Percentiles rank a stretch among this genome's conserved stretches.
Evolutionary conservation across 2,113 vertebrate species (phyloP).

Genomic region (Coryphaenoides rupestris): DNA sequence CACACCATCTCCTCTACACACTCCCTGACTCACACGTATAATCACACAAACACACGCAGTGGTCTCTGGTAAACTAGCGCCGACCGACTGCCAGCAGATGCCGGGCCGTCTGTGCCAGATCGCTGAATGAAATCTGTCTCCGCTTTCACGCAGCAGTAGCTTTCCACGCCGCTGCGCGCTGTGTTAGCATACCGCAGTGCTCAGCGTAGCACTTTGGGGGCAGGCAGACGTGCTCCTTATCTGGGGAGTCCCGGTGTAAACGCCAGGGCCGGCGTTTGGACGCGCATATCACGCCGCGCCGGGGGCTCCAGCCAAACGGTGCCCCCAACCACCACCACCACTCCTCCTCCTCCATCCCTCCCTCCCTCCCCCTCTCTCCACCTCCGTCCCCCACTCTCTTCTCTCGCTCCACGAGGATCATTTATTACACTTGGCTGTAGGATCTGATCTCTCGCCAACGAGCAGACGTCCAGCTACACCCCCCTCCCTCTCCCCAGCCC

Average conservation of each 20-base stretch:
- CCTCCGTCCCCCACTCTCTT: not conserved
- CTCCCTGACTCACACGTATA: not conserved
- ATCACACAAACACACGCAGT: not conserved
- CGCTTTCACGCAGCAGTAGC: conserved; percentile 1
- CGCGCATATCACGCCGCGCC: no score
- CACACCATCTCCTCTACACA: no score
- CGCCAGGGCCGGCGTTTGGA: no score
- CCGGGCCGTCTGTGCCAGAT: not conserved
- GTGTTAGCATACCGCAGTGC: no score
- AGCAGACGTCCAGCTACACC: conserved; percentile 36
- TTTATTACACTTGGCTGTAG: conserved; percentile 62
- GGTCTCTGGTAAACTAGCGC: not conserved
- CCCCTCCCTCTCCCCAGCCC: conserved; percentile 27
- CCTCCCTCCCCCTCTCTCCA: not conserved
- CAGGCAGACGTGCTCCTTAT: no score
- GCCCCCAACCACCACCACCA: no score
- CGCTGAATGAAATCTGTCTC: conserved; percentile 11
- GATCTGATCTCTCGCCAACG: conserved; percentile 44
- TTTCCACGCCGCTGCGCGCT: no score
- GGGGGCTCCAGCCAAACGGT: no score
- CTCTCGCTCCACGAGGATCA: conserved; percentile 39
- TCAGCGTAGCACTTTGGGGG: no score
- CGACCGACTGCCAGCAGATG: conserved; percentile 1
- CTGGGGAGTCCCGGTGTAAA: no score
- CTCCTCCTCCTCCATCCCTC: no score